Base-by-base conservation (phyloP, 2,888 invertebrate species). In the Therioaphis trifolii region DNA sequence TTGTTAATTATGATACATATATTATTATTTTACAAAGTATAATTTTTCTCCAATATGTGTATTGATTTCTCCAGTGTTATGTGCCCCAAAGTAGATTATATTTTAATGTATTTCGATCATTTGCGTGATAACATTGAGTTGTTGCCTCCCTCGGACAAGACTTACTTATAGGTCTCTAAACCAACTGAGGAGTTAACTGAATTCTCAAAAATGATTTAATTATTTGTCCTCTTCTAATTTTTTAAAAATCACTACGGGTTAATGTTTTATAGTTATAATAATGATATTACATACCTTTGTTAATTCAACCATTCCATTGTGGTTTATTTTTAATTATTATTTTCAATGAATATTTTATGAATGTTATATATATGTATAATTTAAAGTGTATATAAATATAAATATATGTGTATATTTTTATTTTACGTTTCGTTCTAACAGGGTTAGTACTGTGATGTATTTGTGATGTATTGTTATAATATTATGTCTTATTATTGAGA, bases 221-320 rank as follows among this genome's bases (percentile, higher is more conserved):
- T 5, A 35, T 5, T 35, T 35, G 7, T 5, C 35, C 7, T 35
- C 35, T 35, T 35, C 7, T 35, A 35, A 5, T 35, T 35, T 58
- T 24, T 58, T 52, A 9, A 21, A 1, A 7, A 24, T 24, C 21
- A 21, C 21, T 58, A 58, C 24, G 55, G 9, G 55, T 55, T 21
- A 7, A 55, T 55, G 58, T 21, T 58, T 21, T 24, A 58, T 58
- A 12, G 9, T 35, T 35, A 12, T 58, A 21, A 58, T 24, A 58
- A 58, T 12, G 21, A 21, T 58, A 24, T 24, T 24, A 58, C 24
- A 55, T 55, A 55, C 9, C 55, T 9, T 55, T 40, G 69, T 15
- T 46, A 24, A 43, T 69, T 24, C 12, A 71, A 71, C 46, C 71
- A 71, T 71, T 71, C 71, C 46, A 71, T 71, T 71, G 71, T 69